These are phyloP conservation scores for Conchocele bisecta DNA, from an alignment of 2,888 invertebrate genomes.

Conservation along the genomic window DNA sequence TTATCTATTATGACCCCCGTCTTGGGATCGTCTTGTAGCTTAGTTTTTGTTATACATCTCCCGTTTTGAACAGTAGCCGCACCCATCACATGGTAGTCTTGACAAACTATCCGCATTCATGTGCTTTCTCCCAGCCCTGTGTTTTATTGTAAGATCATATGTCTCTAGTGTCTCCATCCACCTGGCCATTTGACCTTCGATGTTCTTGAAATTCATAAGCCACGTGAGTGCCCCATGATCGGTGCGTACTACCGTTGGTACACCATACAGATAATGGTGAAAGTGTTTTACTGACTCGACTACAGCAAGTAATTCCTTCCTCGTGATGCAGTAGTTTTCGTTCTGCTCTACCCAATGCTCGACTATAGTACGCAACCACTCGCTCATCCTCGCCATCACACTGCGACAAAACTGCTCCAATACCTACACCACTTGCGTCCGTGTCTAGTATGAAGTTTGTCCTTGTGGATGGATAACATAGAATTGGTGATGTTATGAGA, in stretches of 20 bases:
- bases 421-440: too few relatives aligned
- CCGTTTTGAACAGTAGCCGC: constrained; percentile 13
- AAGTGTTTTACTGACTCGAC: constrained; percentile 41
- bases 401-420: too few relatives aligned
- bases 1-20: too few relatives aligned
- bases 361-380: too few relatives aligned
- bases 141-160: constrained; percentile 27
- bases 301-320: constrained; percentile 51
- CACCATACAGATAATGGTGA: constrained; percentile 53
- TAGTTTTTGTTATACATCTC: too few relatives aligned
- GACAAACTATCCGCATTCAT: constrained; percentile 23
- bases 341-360: too few relatives aligned
- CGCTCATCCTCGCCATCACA: too few relatives aligned
- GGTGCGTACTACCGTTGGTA: constrained; percentile 18
- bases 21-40: too few relatives aligned
- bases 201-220: constrained; percentile 39
- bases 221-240: constrained; percentile 54
- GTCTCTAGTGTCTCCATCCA: constrained; percentile 41
- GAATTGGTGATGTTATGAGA: too few relatives aligned
- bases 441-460: too few relatives aligned
- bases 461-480: too few relatives aligned
- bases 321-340: constrained; percentile 42
- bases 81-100: constrained; percentile 19
- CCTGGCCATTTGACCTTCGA: constrained; percentile 47
- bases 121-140: constrained; percentile 16